Conservation (phyloP, 2,113 vertebrate species). For the Taxidea taxus region DNA sequence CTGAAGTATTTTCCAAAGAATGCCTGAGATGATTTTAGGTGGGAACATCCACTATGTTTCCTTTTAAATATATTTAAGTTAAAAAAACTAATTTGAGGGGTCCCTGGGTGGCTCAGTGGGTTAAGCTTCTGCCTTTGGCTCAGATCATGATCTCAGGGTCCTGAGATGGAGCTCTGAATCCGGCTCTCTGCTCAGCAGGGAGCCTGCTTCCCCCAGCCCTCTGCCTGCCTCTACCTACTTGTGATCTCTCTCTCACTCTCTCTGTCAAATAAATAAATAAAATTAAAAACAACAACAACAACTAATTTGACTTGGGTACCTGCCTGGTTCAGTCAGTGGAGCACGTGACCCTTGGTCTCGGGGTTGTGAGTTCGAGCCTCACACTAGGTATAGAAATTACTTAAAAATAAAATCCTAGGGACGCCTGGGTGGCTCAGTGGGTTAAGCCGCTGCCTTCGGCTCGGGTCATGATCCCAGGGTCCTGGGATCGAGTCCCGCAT, state of each 20-base stretch:
- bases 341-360: neutral
- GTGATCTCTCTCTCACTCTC: no score
- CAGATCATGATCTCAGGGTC: no score
- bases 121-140: no score
- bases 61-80: neutral
- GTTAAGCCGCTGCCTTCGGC: no score
- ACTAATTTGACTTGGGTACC: neutral
- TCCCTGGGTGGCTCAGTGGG: neutral
- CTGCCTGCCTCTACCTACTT: no score
- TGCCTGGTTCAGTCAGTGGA: neutral
- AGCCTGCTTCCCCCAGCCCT: no score
- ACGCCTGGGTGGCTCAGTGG: no score
- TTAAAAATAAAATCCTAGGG: neutral
- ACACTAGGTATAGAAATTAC: neutral
- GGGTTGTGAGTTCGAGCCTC: neutral
- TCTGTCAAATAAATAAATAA: no score
- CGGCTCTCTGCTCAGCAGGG: no score
- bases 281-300: neutral
- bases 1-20: slow-evolving; percentile 42
- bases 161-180: no score
- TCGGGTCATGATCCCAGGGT: no score
- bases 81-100: neutral
- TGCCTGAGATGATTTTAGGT: neutral
- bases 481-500: no score
- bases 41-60: neutral